These are phyloP conservation scores for Incurvaria masculella DNA, from an alignment of 2,888 invertebrate genomes.

Conservation along the genomic window DNA sequence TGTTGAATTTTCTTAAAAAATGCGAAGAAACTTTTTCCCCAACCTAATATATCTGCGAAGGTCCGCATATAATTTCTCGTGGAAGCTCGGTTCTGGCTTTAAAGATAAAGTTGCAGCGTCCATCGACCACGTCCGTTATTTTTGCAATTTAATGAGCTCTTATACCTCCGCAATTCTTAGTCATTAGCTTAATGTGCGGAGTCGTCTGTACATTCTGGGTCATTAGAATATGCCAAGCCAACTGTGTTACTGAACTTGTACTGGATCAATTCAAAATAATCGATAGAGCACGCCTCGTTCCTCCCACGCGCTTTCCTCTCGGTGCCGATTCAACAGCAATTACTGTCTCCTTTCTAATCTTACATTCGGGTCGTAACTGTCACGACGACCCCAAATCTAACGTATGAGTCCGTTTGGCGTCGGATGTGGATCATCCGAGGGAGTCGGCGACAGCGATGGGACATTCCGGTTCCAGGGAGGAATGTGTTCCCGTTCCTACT, in stretches of 20 bases:
- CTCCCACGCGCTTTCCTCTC: not conserved
- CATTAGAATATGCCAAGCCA: not conserved
- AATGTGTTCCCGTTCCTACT: too few relatives aligned
- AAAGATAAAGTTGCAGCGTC: too few relatives aligned
- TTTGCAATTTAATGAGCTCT: too few relatives aligned
- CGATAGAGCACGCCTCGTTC: not conserved
- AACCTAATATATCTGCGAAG: not conserved
- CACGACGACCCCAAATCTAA: constrained; percentile 50
- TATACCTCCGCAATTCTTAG: too few relatives aligned
- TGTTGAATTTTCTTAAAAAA: too few relatives aligned
- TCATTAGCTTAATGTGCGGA: too few relatives aligned
- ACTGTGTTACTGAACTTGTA: not conserved
- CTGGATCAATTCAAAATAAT: not conserved
- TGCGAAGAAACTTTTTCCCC: too few relatives aligned
- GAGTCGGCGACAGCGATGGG: too few relatives aligned
- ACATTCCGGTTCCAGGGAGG: too few relatives aligned
- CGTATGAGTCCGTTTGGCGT: constrained; percentile 51
- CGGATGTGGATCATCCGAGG: constrained; percentile 31
- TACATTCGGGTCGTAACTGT: constrained; percentile 34
- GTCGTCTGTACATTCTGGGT: not conserved
- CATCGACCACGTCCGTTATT: too few relatives aligned
- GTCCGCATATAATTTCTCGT: not conserved
- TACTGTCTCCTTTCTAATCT: constrained; percentile 51
- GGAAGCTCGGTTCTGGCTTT: not conserved
- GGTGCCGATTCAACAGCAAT: constrained; percentile 26